These are phyloP conservation scores for Acinonyx jubatus DNA, from an alignment of 2,113 vertebrate genomes.

Conservation along the genomic window DNA sequence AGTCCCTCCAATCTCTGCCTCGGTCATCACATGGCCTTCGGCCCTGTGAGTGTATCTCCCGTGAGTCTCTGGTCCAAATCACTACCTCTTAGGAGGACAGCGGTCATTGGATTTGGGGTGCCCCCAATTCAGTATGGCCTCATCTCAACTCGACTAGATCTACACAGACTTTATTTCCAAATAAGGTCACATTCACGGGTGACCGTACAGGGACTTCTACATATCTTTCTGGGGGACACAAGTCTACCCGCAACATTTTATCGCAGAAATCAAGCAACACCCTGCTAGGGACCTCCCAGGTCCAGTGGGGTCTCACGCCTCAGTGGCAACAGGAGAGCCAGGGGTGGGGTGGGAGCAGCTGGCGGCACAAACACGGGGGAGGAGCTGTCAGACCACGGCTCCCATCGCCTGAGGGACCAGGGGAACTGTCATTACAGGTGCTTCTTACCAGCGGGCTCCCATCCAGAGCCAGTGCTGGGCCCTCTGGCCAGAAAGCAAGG, in stretches of 20 bases:
- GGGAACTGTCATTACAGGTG: no score
- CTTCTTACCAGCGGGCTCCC: background rate
- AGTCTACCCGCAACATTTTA: background rate
- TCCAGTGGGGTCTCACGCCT: background rate
- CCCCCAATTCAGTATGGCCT: background rate
- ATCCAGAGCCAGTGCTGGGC: background rate
- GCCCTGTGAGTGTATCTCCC: background rate
- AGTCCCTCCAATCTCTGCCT: background rate
- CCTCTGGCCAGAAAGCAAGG: background rate
- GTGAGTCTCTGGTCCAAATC: background rate
- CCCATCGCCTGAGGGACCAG: background rate
- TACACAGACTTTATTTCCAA: background rate
- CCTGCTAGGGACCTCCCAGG: fast-evolving
- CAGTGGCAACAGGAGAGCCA: background rate
- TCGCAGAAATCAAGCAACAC: background rate
- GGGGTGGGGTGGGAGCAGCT: background rate
- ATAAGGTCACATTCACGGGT: background rate
- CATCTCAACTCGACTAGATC: background rate
- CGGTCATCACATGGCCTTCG: background rate
- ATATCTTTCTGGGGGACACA: background rate
- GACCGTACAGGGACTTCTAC: background rate
- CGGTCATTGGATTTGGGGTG: background rate
- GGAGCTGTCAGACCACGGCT: background rate
- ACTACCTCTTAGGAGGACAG: background rate
- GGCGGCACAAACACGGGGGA: fast-evolving